Conservation (phyloP, 2,113 vertebrate genomes). For the Amazona guildingii region DNA sequence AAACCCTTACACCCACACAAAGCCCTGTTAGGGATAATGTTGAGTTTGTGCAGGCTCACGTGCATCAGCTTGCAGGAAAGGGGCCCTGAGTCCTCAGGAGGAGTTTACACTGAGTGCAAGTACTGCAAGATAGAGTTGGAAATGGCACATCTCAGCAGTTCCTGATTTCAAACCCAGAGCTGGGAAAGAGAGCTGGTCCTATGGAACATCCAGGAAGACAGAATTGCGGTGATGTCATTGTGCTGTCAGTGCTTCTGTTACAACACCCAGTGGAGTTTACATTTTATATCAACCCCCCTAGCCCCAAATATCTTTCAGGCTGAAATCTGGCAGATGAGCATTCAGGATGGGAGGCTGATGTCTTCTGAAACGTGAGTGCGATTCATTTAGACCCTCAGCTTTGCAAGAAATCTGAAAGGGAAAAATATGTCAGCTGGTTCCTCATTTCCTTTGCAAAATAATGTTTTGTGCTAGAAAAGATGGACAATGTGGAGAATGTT, state of each 20-base stretch:
- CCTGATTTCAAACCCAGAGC: not conserved
- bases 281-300: not conserved
- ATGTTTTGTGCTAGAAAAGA: not conserved
- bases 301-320: not conserved
- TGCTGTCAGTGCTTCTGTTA: not conserved
- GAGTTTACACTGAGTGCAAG: not conserved
- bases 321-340: not conserved
- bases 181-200: not conserved
- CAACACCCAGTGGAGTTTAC: not conserved
- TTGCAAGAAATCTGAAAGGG: not conserved
- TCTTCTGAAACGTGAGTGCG: not conserved
- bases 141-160: not conserved
- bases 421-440: not conserved
- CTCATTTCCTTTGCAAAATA: not conserved
- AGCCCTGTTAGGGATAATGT: not conserved
- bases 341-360: not conserved
- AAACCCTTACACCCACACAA: not conserved
- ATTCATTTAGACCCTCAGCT: not conserved
- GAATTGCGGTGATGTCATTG: not conserved
- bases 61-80: not conserved
- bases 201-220: not conserved
- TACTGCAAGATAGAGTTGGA: not conserved
- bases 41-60: not conserved
- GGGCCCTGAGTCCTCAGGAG: rapidly evolving
- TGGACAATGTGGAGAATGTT: not conserved